A percentile compares a stretch with the other conserved stretches of the same genome.
Conservation (phyloP, 2,113 vertebrate species). For the Brienomyrus longianalis region DNA sequence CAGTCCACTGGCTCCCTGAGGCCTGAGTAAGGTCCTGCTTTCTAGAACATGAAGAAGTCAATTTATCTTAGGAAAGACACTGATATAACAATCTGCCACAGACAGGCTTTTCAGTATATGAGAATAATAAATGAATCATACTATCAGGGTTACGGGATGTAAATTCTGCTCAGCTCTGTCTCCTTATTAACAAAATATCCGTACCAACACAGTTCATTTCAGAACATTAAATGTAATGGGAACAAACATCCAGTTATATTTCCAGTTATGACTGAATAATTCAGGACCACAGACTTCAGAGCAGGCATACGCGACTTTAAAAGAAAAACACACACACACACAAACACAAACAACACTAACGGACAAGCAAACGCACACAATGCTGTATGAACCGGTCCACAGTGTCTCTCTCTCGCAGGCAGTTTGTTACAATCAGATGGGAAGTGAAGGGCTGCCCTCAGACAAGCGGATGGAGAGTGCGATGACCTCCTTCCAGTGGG, state of each 20-base stretch:
- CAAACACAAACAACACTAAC: neutral
- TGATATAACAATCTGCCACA: neutral
- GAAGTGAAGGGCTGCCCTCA: neutral
- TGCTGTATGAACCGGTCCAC: neutral
- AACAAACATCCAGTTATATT: neutral
- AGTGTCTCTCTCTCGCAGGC: neutral
- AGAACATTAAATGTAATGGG: neutral
- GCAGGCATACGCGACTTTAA: neutral
- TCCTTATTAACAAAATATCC: neutral
- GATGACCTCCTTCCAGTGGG: neutral
- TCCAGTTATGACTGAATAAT: neutral
- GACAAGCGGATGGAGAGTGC: neutral
- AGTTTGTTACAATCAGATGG: neutral
- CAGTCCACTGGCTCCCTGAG: neutral
- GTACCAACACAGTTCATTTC: neutral
- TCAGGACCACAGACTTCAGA: neutral
- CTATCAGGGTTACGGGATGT: neutral
- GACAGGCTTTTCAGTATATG: neutral
- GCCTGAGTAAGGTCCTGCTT: neutral
- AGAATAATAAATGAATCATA: neutral
- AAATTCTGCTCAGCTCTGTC: neutral
- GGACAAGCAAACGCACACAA: neutral
- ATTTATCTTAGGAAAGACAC: neutral
- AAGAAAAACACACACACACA: neutral
- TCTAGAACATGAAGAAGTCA: neutral